Base-by-base conservation (phyloP, 2,888 invertebrate genomes). In the Cataglyphis cursor region DNA sequence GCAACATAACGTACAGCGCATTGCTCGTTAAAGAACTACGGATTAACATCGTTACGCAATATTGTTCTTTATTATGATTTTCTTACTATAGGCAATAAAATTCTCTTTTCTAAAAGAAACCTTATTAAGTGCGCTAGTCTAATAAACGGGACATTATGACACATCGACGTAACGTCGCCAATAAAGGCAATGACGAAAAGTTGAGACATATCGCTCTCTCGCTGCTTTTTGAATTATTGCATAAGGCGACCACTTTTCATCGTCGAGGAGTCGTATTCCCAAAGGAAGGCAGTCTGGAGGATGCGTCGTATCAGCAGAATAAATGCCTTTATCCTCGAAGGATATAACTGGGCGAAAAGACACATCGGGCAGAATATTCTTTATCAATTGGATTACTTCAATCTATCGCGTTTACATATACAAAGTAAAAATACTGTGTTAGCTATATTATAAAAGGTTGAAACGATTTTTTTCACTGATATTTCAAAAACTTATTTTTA, bases 141-240 rank as follows among this genome's bases (percentile, higher is more conserved):
- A 54, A 57, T 54, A 31, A 28, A 24, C 28, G 35, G 18, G 8
- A 0, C 44, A n/a, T 44, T 44, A 48, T 8, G 10, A 54, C 6
- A 44, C 1, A 68, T 31, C 38, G 24, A 51, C 51, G 28, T 66
- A 31, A 68, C 1, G 24, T 70, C 44, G 8, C 24, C 5, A 21
- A 44, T 59, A 24, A 59, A 75, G 41, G 10, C 54, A 6, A 62
- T 59, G 66, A 64, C 44, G 61, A 85, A 51, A 62, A 61, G 59
- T 48, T 73, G 76, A 81, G 64, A 74, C 70, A 48, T 66, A 72
- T 62, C 64, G 62, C n/a, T 38, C 57, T 84, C 82, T 70, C 82
- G 89, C 81, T 81, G 82, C 59, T 81, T 72, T 51, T 44, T 88
- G 85, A 89, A 88, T 88, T 88, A 88, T 88, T 89, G 84, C 76